These are phyloP conservation scores for Sebastolobus alascanus DNA, from an alignment of 2,797 vertebrate genomes.

Conservation along the genomic window DNA sequence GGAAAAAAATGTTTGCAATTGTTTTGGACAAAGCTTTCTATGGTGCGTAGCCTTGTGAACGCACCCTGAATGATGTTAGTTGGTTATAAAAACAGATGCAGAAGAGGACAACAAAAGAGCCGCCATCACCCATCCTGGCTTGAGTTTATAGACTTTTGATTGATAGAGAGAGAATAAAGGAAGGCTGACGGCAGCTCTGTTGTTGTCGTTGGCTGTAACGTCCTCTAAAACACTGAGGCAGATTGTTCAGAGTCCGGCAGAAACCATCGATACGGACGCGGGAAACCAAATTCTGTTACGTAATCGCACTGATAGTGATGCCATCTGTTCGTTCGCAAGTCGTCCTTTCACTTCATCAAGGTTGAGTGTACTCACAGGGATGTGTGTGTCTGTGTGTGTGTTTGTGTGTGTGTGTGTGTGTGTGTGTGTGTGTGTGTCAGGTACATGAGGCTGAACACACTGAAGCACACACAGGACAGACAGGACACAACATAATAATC, in stretches of 20 bases:
- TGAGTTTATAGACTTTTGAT: conserved; percentile 36
- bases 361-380: conserved; percentile 63
- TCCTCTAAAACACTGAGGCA: conserved; percentile 65
- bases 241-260: conserved; percentile 58
- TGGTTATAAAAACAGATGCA: conserved; percentile 61
- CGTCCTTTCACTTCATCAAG: conserved; percentile 77
- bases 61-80: conserved; percentile 61
- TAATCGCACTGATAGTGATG: conserved; percentile 67
- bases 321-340: conserved; percentile 70
- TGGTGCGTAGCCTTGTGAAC: conserved; percentile 68
- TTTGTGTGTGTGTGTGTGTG: conserved; percentile 56
- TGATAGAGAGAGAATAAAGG: conserved; percentile 42
- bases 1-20: conserved; percentile 7
- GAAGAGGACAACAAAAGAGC: conserved; percentile 71
- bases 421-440: conserved; percentile 54
- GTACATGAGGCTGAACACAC: conserved; percentile 63
- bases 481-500: conserved; percentile 69
- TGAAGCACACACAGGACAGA: conserved; percentile 72
- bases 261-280: conserved; percentile 63
- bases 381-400: conserved; percentile 49
- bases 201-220: conserved; percentile 56
- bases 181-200: conserved; percentile 58
- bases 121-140: conserved; percentile 48
- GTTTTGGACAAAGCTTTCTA: conserved; percentile 22
- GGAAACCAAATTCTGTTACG: conserved; percentile 67